A percentile compares a stretch with the other conserved stretches of the same genome.
These are phyloP conservation scores for Amazonetta brasiliensis DNA, from an alignment of 2,797 vertebrate genomes.

Conservation along the genomic window DNA sequence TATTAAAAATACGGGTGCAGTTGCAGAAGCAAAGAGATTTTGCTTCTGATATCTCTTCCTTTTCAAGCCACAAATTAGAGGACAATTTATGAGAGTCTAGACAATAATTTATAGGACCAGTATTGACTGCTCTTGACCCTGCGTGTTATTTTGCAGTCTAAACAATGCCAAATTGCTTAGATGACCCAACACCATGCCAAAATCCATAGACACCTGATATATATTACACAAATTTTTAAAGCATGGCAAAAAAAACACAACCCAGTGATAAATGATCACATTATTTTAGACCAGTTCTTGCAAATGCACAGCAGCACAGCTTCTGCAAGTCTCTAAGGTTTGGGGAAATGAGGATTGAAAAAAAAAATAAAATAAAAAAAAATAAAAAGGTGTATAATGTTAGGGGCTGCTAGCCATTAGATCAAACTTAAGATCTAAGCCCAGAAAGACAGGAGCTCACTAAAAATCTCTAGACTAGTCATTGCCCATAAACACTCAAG, in stretches of 20 bases:
- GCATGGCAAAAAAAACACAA: conserved; percentile 52
- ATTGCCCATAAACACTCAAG: not conserved
- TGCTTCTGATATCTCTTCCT: conserved; percentile 49
- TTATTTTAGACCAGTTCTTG: conserved; percentile 57
- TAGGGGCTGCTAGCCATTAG: not conserved
- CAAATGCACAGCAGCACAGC: conserved; percentile 41
- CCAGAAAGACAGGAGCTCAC: not conserved
- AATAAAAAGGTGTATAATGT: not conserved
- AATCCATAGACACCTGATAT: conserved; percentile 71
- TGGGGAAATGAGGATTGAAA: not conserved
- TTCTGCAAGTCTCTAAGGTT: not conserved
- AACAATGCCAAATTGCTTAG: conserved; percentile 76
- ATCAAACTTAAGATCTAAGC: not conserved
- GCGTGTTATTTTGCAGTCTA: conserved; percentile 75
- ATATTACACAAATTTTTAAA: conserved; percentile 77
- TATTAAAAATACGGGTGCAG: not conserved
- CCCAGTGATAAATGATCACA: conserved; percentile 53
- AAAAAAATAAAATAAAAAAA: not conserved
- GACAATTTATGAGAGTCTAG: conserved; percentile 77
- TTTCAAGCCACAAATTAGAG: conserved; percentile 73
- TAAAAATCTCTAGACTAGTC: not conserved
- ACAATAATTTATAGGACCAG: conserved; percentile 75
- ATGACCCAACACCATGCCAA: conserved; percentile 70
- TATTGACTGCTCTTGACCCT: conserved; percentile 77
- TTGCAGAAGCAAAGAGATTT: conserved; percentile 39